Percentiles rank a stretch among this genome's conserved stretches.
These are phyloP conservation scores for Ochropleura plecta DNA, from an alignment of 2,888 invertebrate species.

Conservation along the genomic window DNA sequence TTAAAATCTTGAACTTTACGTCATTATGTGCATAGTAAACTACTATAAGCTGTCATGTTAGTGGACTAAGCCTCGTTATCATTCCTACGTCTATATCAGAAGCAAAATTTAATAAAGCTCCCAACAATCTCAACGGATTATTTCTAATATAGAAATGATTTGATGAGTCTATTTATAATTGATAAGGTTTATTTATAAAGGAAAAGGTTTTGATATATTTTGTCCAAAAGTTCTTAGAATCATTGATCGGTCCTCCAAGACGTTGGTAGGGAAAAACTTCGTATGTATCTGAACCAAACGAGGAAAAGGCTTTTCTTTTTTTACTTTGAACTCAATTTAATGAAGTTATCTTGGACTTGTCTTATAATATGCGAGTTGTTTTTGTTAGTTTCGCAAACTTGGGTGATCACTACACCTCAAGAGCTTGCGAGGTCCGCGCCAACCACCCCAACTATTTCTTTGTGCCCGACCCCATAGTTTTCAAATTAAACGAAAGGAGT, in stretches of 20 bases:
- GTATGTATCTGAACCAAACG: neutral
- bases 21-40: slow-evolving; percentile 14
- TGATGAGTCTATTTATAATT: neutral
- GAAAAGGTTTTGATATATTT: no score
- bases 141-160: neutral
- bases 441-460: slow-evolving; percentile 83
- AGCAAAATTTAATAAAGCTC: neutral
- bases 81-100: slow-evolving; percentile 17
- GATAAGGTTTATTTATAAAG: no score
- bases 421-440: slow-evolving; percentile 63
- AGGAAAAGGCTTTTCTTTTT: neutral
- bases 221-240: neutral
- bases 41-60: slow-evolving; percentile 3
- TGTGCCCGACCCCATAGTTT: slow-evolving; percentile 82
- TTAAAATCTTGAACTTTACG: slow-evolving; percentile 37
- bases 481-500: slow-evolving; percentile 82
- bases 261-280: slow-evolving; percentile 3
- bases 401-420: slow-evolving; percentile 46
- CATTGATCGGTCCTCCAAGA: neutral
- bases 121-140: neutral
- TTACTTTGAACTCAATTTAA: slow-evolving; percentile 28
- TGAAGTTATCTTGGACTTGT: slow-evolving; percentile 37
- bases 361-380: slow-evolving; percentile 55
- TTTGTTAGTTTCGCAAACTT: slow-evolving; percentile 64
- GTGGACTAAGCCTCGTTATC: slow-evolving; percentile 7